Percentiles rank a stretch among this genome's conserved stretches.
Evolutionary conservation across 2,888 invertebrate genomes (phyloP).

Genomic region (Ariolimax columbianus): DNA sequence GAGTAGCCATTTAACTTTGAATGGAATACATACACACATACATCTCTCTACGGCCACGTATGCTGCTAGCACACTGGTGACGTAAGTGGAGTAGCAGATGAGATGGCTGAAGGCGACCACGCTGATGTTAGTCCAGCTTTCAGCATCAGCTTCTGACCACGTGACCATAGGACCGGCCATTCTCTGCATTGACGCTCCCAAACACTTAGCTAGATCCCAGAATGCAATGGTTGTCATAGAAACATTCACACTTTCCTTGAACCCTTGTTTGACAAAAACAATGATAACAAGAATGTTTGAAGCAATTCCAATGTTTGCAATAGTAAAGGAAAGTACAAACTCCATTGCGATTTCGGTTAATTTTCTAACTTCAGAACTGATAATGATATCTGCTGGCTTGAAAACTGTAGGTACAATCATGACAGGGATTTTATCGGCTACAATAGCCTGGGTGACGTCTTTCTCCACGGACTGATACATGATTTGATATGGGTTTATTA

Average conservation of each 20-base stretch:
- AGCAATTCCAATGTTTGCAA: constrained; percentile 33
- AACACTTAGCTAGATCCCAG: constrained; percentile 44
- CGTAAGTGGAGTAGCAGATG: constrained; percentile 41
- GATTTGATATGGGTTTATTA: background rate
- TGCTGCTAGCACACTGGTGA: constrained; percentile 39
- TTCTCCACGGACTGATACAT: background rate
- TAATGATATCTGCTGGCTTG: constrained; percentile 7
- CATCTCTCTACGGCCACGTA: constrained; percentile 46
- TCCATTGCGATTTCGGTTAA: constrained; percentile 70
- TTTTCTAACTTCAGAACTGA: background rate
- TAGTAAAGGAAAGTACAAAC: constrained; percentile 62
- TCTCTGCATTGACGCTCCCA: constrained; percentile 12
- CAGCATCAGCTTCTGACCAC: constrained; percentile 26
- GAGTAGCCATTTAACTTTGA: constrained; percentile 27
- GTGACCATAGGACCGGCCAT: constrained; percentile 17
- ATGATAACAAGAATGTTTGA: constrained; percentile 48
- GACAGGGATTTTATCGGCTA: background rate
- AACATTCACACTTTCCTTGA: constrained; percentile 40
- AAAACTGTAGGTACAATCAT: background rate
- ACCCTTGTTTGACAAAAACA: constrained; percentile 26
- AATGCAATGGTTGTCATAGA: constrained; percentile 47
- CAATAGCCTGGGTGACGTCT: no score
- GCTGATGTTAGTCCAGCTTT: constrained; percentile 38
- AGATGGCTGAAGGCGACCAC: constrained; percentile 22
- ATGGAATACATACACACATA: constrained; percentile 40